phyloP scores from a whole-genome alignment of 2,797 vertebrate genomes.

The Psittacula echo region DNA sequence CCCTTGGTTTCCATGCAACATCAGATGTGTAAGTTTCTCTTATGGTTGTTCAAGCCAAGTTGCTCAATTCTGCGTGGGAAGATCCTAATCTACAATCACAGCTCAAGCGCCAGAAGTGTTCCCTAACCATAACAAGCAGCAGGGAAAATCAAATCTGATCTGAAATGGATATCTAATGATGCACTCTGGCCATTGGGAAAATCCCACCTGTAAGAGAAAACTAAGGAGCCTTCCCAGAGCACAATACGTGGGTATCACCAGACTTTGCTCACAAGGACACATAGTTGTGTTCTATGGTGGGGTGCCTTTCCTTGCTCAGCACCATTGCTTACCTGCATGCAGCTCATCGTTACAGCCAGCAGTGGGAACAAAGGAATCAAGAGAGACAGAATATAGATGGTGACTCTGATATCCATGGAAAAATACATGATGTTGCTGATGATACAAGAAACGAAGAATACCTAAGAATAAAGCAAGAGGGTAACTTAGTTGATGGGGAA shows the following conservation, averaged over 20 bases:
- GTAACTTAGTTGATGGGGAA: background rate
- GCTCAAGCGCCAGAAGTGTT: background rate
- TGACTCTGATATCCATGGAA: rapidly evolving
- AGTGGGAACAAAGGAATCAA: conserved; percentile 42
- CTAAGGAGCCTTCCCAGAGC: background rate
- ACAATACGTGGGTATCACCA: rapidly evolving
- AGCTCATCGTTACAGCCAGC: rapidly evolving
- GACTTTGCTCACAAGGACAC: background rate
- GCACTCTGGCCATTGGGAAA: background rate
- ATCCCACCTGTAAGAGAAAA: background rate
- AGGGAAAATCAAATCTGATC: background rate
- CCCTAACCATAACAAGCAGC: background rate
- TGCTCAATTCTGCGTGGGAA: background rate
- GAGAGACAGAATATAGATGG: background rate
- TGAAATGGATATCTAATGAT: rapidly evolving
- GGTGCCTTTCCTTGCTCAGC: background rate
- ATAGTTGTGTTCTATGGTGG: background rate
- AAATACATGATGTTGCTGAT: rapidly evolving
- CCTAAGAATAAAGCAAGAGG: conserved; percentile 34
- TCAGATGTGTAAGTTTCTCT: rapidly evolving
- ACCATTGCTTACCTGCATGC: background rate
- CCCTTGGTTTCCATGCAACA: background rate
- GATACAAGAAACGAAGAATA: background rate
- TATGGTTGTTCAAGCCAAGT: background rate
- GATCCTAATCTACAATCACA: background rate